Conservation (phyloP, 64 coral and sea anemone genomes). For the Porites lutea region DNA sequence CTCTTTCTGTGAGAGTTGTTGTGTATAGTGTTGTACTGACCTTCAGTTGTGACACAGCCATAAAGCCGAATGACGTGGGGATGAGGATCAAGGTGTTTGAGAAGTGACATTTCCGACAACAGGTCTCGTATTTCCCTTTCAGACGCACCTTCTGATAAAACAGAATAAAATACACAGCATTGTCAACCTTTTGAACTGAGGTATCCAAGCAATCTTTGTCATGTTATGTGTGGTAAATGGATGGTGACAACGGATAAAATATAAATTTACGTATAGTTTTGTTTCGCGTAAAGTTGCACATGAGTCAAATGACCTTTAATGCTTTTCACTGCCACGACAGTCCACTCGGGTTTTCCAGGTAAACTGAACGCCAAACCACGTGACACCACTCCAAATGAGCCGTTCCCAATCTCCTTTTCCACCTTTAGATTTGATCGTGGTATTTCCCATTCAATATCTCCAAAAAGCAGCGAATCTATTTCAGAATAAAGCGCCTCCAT, state of each 20-base stretch:
- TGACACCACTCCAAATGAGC: constrained; percentile 72
- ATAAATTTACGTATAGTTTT: too few relatives aligned
- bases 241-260: too few relatives aligned
- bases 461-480: neutral
- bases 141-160: constrained; percentile 13
- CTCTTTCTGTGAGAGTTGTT: neutral
- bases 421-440: constrained; percentile 62
- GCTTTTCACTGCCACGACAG: constrained; percentile 67
- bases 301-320: constrained; percentile 35
- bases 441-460: constrained; percentile 44
- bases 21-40: neutral
- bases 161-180: too few relatives aligned
- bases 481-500: neutral
- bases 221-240: too few relatives aligned
- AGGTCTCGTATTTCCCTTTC: constrained; percentile 17
- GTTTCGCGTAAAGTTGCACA: too few relatives aligned
- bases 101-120: constrained; percentile 25
- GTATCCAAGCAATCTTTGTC: too few relatives aligned
- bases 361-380: constrained; percentile 50
- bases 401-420: constrained; percentile 63
- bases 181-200: too few relatives aligned
- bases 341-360: constrained; percentile 59
- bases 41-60: constrained; percentile 34
- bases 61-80: constrained; percentile 32
- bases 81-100: constrained; percentile 39